Evolutionary conservation across 2,113 vertebrate species (phyloP), one percentile per base, ranked within the genome.

Genomic region (Trinectes maculatus): DNA sequence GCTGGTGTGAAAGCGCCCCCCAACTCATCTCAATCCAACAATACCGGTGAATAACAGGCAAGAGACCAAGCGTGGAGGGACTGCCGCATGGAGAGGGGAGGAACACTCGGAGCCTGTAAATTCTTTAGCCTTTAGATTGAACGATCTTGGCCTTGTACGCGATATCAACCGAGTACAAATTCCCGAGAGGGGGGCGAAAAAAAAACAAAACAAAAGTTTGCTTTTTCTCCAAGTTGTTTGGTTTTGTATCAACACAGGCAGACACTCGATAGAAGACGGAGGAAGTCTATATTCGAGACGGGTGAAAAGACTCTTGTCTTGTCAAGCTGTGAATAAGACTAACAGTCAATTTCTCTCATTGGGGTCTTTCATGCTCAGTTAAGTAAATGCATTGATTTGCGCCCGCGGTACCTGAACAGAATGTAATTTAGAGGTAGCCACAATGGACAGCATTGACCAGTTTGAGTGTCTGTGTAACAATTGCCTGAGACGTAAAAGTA

Each of bases 361-460:
- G 92, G 77, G 89, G 87, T 92, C 83, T 92, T 90, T 92, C 84
- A 91, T 90, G 89, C 92, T 91, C 91, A 91, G 91, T 94, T 93
- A 94, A 93, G 94, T 92, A 92, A 94, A 92, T 75, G 89, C 88
- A 94, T 93, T 91, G 94, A 95, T 93, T 91, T 82, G 64, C 66
- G 77, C 79, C 88, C 44, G 58, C 25, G 48, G 74, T 67, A 73
- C 76, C 77, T 82, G 76, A 81, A 57, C 57, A 74, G 79, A 88
- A 79, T 79, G 77, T 75, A 79, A 80, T 88, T 80, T 74, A 76
- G 71, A 81, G 87, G 60, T 12, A 87, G 91, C 87, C 90, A 90
- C 87, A 87, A 89, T 82, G 93, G 92, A 92, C 91, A 91, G 59
- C 87, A 93, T 91, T 93, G 95, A 95, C 88, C 90, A 68, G 90